Evolutionary conservation across 2,113 vertebrate genomes (phyloP).

Genomic region (Rattus norvegicus): GRCr8 NC_086020.1:36095501-36096000

Average conservation of each 20-base stretch:
- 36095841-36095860: not conserved
- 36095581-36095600: constrained; percentile 69
- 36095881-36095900: not conserved
- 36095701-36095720: constrained; percentile 55
- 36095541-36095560: constrained; percentile 71
- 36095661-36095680: constrained; percentile 48
- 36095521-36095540: constrained; percentile 59
- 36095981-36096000: not conserved
- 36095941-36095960: not conserved
- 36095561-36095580: constrained; percentile 73
- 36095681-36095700: constrained; percentile 51
- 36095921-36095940: not conserved
- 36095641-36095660: constrained; percentile 68
- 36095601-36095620: constrained; percentile 73
- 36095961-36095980: not conserved
- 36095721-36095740: not conserved
- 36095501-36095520: not conserved
- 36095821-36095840: not conserved
- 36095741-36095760: constrained; percentile 13
- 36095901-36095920: not conserved
- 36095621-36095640: constrained; percentile 58
- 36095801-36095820: constrained; percentile 61
- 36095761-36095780: not conserved
- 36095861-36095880: not conserved
- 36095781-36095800: constrained; percentile 35